These are phyloP conservation scores for Neogale vison DNA, from an alignment of 2,113 vertebrate species.

Conservation along the genomic window DNA sequence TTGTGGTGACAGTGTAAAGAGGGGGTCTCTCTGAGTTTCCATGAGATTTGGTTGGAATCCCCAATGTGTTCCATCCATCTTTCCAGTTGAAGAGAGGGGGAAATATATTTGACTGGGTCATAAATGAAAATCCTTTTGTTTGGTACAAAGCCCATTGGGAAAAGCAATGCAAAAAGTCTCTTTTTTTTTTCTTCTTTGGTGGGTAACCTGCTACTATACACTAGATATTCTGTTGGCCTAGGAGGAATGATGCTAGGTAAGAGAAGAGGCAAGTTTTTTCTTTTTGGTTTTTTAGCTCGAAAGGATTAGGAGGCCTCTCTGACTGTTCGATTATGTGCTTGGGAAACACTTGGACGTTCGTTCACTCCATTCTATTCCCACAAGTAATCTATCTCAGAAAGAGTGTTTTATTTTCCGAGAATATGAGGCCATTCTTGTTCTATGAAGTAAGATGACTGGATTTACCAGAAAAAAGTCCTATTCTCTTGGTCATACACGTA, in stretches of 20 bases:
- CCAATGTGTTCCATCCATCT: background rate
- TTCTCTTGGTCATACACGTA: background rate
- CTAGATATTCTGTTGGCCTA: background rate
- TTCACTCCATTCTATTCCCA: background rate
- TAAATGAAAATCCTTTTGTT: conserved; percentile 62
- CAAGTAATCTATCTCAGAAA: background rate
- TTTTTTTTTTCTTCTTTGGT: background rate
- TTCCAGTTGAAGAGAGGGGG: conserved; percentile 13
- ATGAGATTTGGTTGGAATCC: background rate
- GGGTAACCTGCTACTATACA: background rate
- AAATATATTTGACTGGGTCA: background rate
- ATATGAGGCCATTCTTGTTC: background rate
- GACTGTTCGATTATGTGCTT: background rate
- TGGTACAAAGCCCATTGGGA: conserved; percentile 36
- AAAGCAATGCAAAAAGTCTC: conserved; percentile 9
- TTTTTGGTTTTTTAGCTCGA: background rate
- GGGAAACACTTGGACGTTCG: background rate
- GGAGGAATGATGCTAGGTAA: background rate
- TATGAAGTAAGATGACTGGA: background rate
- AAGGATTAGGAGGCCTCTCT: background rate
- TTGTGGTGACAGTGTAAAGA: background rate
- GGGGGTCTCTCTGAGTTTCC: background rate
- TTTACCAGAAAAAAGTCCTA: background rate
- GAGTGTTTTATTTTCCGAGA: background rate
- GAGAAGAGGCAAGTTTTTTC: background rate